A percentile compares a stretch with the other conserved stretches of the same genome.
Evolutionary conservation across 2,888 invertebrate species (phyloP).

Genomic region (Lymantria monacha): DNA sequence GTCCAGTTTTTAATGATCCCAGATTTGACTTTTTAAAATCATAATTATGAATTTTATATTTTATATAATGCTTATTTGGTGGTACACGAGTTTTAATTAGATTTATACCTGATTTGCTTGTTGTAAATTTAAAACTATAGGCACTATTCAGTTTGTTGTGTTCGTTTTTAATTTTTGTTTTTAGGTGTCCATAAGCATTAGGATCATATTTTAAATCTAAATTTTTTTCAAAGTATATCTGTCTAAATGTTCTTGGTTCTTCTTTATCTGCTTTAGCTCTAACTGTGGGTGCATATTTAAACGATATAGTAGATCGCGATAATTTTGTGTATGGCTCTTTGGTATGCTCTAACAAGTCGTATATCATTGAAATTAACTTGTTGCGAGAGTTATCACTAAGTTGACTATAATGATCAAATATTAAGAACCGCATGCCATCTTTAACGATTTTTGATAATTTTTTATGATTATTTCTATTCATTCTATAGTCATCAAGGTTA

Average conservation of each 20-base stretch:
- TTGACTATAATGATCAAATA: conserved; percentile 44
- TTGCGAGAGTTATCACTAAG: neutral
- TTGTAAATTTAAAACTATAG: neutral
- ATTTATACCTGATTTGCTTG: neutral
- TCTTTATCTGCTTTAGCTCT: neutral
- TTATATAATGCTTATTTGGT: neutral
- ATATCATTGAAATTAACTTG: neutral
- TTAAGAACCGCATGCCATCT: conserved; percentile 32
- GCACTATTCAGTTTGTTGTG: neutral
- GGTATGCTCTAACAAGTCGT: neutral
- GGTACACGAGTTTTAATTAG: neutral
- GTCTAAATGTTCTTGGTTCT: neutral
- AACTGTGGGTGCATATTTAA: neutral
- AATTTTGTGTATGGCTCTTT: neutral
- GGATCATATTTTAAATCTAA: conserved; percentile 5
- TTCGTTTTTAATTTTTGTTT: neutral
- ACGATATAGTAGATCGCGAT: neutral
- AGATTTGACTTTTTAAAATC: neutral
- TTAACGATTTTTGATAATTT: conserved; percentile 36
- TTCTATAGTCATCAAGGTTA: conserved; percentile 34
- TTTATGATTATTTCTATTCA: conserved; percentile 8
- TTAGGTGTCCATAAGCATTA: neutral
- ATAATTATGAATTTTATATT: neutral
- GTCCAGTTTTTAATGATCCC: neutral
- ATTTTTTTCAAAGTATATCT: conserved; percentile 7